Evolutionary conservation across 2,113 vertebrate genomes (phyloP), one percentile per base, ranked within the genome.

Genomic region (Carollia perspicillata): DNA sequence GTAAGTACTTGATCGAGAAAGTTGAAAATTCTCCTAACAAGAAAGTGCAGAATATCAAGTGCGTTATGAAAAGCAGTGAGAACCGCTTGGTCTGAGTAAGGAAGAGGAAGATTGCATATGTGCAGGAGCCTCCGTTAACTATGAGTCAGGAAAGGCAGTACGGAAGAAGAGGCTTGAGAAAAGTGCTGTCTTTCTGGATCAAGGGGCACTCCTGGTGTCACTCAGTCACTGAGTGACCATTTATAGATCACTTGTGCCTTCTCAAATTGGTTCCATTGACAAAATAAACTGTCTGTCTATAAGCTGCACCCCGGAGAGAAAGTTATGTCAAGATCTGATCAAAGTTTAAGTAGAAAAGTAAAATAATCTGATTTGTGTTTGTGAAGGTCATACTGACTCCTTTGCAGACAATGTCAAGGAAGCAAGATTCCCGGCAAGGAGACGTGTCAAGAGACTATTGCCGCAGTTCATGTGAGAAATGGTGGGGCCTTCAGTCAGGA

Each of bases 1-100:
- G 49, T 42, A 87, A 88, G 86, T 75, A 86, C 80, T 35, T 93
- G 53, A 87, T 42, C 68, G 58, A 91, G 68, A 68, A 90, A 80
- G 47, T 68, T 87, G 75, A 75, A 90, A 80, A 40, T 60, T 77
- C 49, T 66, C n/a, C 69, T 42, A 75, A 53, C n/a, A 89, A 84
- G 66, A 84, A 79, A 79, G 40, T 84, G 74, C 28, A 93, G 66
- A 89, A 66, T 55, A 96, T 80, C 68, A 47, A 63, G 77, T 80
- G 68, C 49, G 75, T 85, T 81, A 85, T 80, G 49, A 95, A 55
- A 86, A 80, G 84, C 49, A 44, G 42, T 14, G n/a, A 66, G 35
- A 7, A n/a, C 86, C 37, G 35, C 35, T 89, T 89, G 55, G 68
- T 55, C 17, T 37, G 72, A 89, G 49, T 84, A n/a, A 90, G 42